phyloP scores from a whole-genome alignment of 1,140 invertebrate species.

The Drosophila kurseongensis region DNA sequence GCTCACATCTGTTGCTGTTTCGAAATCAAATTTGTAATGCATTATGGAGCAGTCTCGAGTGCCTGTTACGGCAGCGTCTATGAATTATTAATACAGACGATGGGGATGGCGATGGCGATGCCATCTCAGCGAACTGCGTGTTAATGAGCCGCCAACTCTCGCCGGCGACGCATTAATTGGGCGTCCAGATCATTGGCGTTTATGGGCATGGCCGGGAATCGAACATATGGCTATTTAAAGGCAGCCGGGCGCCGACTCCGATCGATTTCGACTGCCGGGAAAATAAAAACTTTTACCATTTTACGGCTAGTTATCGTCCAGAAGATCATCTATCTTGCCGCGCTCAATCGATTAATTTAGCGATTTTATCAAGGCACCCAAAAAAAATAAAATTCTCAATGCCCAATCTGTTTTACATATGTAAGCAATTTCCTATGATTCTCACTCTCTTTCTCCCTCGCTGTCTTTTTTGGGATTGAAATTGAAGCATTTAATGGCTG shows the following conservation, averaged over 20 bases:
- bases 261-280: slow-evolving; percentile 36
- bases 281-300: slow-evolving; percentile 66
- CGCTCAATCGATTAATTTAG: slow-evolving; percentile 62
- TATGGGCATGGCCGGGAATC: slow-evolving; percentile 60
- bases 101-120: slow-evolving; percentile 37
- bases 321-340: slow-evolving; percentile 30
- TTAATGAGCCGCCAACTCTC: slow-evolving; percentile 80
- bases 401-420: slow-evolving; percentile 64
- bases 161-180: slow-evolving; percentile 77
- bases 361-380: slow-evolving; percentile 61
- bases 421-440: slow-evolving; percentile 24
- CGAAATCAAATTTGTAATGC: slow-evolving; percentile 73
- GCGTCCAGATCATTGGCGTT: slow-evolving; percentile 50
- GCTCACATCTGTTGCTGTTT: slow-evolving; percentile 35
- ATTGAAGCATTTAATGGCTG: slow-evolving; percentile 53
- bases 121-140: slow-evolving; percentile 66
- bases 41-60: slow-evolving; percentile 67
- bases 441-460: neutral
- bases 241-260: slow-evolving; percentile 50
- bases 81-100: slow-evolving; percentile 75
- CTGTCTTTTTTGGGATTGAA: slow-evolving; percentile 51
- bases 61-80: slow-evolving; percentile 53
- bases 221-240: slow-evolving; percentile 44
- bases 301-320: slow-evolving; percentile 56
- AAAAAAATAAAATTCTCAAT: slow-evolving; percentile 47